Conservation (phyloP, 2,888 invertebrate genomes). For the Xiphydria camelus region DNA sequence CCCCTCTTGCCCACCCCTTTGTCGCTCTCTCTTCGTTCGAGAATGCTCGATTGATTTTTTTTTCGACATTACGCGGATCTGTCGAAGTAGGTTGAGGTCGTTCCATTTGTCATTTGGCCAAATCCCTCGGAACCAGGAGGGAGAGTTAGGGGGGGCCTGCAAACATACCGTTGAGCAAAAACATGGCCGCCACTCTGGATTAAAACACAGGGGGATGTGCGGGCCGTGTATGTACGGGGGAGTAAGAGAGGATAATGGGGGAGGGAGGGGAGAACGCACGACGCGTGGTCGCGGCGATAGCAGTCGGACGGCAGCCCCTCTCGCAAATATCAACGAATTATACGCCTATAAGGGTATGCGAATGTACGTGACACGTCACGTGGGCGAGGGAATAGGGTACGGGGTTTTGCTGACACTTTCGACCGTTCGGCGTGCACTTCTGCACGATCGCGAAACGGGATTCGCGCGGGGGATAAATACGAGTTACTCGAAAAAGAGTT, state of each 20-base stretch:
- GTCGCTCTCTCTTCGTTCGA: neutral
- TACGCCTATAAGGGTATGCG: conserved; percentile 40
- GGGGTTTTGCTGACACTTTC: conserved; percentile 37
- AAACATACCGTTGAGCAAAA: conserved; percentile 21
- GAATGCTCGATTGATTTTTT: neutral
- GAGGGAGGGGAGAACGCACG: too few species aligned
- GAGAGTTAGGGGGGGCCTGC: conserved; percentile 14
- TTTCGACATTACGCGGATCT: conserved; percentile 2
- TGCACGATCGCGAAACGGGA: neutral
- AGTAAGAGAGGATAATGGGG: neutral
- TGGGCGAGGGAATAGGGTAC: conserved; percentile 22
- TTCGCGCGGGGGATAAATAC: too few species aligned
- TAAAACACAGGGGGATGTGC: conserved; percentile 11
- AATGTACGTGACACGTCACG: conserved; percentile 42
- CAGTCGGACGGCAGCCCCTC: conserved; percentile 20
- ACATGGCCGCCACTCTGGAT: conserved; percentile 17
- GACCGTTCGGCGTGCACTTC: conserved; percentile 33
- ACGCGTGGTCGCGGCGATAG: too few species aligned
- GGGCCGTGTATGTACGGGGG: neutral
- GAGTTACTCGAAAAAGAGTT: too few species aligned
- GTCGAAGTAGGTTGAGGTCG: conserved; percentile 21
- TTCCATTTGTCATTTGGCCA: conserved; percentile 29
- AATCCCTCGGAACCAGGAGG: conserved; percentile 23
- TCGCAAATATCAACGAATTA: conserved; percentile 34
- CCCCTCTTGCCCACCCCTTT: too few species aligned